These are phyloP conservation scores for Nasonia longicornis DNA, from an alignment of 1,140 invertebrate genomes.

Conservation along the genomic window DNA sequence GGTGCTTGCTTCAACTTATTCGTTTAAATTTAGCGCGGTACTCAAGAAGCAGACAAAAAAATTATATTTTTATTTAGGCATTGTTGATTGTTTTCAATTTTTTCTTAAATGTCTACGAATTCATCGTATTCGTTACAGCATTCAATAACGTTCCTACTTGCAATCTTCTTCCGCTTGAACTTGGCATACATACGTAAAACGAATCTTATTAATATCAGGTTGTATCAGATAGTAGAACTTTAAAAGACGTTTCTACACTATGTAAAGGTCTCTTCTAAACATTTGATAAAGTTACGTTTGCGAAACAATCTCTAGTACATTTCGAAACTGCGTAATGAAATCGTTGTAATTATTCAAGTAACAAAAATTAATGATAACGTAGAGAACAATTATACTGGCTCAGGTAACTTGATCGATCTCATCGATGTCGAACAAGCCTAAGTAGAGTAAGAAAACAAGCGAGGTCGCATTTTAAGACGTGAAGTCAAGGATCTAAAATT, in stretches of 20 bases:
- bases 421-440: background rate
- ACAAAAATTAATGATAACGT: background rate
- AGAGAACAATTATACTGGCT: background rate
- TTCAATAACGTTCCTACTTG: slow-evolving; percentile 12
- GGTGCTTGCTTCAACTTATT: background rate
- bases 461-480: background rate
- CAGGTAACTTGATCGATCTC: background rate
- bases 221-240: background rate
- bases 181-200: background rate
- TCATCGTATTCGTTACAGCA: background rate
- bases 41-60: background rate
- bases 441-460: background rate
- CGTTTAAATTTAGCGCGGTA: background rate
- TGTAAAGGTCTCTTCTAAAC: background rate
- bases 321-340: background rate
- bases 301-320: background rate
- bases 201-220: background rate
- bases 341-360: background rate
- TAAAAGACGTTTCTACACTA: background rate
- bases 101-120: background rate
- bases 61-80: background rate
- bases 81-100: slow-evolving; percentile 1
- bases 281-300: background rate
- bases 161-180: background rate
- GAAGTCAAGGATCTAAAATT: background rate